A percentile compares a stretch with the other conserved stretches of the same genome.
Evolutionary conservation across 2,888 invertebrate species (phyloP).

Genomic region (Tanytarsus gracilentus): DNA sequence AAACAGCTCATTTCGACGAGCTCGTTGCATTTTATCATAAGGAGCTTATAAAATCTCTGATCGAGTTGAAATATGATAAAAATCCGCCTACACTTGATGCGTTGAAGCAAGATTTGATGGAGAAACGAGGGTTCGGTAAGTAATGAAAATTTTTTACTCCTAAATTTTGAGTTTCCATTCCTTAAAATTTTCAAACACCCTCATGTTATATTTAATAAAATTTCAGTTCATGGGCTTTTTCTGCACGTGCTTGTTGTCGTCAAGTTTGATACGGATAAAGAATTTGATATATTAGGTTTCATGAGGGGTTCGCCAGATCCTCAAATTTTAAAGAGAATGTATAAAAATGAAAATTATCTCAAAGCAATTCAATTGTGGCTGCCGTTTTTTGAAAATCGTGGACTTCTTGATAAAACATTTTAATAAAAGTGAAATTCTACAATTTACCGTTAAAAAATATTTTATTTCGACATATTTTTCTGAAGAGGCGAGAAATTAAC

Average conservation of each 20-base stretch:
- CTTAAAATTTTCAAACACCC: too few relatives aligned
- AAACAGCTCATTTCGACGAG: constrained; percentile 6
- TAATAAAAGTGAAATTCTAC: too few relatives aligned
- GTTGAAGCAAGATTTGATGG: neutral
- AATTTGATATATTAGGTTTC: neutral
- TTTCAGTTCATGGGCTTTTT: neutral
- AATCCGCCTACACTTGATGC: neutral
- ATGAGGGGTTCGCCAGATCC: neutral
- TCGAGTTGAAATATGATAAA: neutral
- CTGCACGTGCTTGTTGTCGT: neutral
- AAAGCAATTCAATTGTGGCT: neutral
- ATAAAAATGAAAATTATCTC: neutral
- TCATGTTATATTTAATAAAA: too few relatives aligned
- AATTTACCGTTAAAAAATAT: too few relatives aligned
- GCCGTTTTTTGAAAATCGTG: neutral
- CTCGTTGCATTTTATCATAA: constrained; percentile 16
- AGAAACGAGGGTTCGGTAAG: neutral
- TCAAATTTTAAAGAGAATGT: neutral
- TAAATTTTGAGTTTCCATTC: neutral
- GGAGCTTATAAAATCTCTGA: neutral
- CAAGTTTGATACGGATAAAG: neutral
- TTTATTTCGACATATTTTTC: too few relatives aligned
- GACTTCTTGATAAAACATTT: neutral
- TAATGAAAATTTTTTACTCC: neutral
- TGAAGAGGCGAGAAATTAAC: too few relatives aligned